phyloP scores from a whole-genome alignment of 92 coral and sea anemone species.

The Virgularia gustaviana region DNA sequence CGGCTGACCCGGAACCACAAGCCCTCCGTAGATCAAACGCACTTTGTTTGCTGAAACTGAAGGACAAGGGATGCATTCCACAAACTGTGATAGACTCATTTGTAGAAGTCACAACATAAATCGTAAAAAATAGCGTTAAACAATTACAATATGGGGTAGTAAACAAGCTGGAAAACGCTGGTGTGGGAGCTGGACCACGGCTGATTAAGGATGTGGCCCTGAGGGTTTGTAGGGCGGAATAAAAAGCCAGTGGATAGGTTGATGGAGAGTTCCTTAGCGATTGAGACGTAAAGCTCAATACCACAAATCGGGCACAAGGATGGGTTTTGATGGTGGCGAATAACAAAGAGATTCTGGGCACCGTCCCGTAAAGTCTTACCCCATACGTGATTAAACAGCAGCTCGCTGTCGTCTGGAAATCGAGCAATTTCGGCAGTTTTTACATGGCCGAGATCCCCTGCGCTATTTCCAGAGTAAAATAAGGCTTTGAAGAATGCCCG shows the following conservation, averaged over 20 bases:
- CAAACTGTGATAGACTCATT: slow-evolving; percentile 44
- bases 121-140: slow-evolving; percentile 23
- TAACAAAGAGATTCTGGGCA: slow-evolving; percentile 52
- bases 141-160: slow-evolving; percentile 16
- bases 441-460: too few species aligned
- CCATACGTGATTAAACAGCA: too few species aligned
- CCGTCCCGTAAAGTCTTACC: too few species aligned
- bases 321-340: slow-evolving; percentile 51
- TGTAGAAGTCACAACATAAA: slow-evolving; percentile 27
- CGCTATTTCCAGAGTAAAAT: too few species aligned
- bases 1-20: slow-evolving; percentile 8
- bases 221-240: slow-evolving; percentile 39
- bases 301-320: slow-evolving; percentile 46
- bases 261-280: slow-evolving; percentile 45
- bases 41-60: slow-evolving; percentile 34
- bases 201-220: slow-evolving; percentile 50
- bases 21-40: slow-evolving; percentile 20
- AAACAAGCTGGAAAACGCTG: slow-evolving; percentile 20
- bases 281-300: slow-evolving; percentile 46
- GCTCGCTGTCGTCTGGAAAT: too few species aligned
- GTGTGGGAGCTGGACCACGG: slow-evolving; percentile 45
- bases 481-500: slow-evolving; percentile 58
- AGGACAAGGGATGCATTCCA: slow-evolving; percentile 51
- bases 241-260: slow-evolving; percentile 45
- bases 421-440: too few species aligned